Evolutionary conservation across 2,113 vertebrate species (phyloP).

Genomic region (Colistium nudipinnis): DNA sequence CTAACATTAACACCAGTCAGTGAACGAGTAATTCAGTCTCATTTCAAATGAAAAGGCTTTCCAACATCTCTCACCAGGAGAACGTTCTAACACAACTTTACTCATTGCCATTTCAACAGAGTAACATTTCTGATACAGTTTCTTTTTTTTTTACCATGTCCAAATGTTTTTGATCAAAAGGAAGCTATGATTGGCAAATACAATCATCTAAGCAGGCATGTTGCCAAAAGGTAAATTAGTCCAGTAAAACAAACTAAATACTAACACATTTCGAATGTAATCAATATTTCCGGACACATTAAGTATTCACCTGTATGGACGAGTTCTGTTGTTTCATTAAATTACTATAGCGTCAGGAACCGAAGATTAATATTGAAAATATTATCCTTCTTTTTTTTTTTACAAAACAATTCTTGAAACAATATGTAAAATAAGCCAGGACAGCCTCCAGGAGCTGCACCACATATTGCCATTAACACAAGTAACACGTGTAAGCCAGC

Average conservation of each 20-base stretch:
- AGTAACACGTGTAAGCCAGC: constrained; percentile 51
- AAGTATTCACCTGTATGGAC: constrained; percentile 49
- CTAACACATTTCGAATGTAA: constrained; percentile 53
- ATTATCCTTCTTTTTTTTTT: constrained; percentile 34
- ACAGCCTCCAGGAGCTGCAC: constrained; percentile 35
- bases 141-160: constrained; percentile 18
- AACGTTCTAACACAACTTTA: constrained; percentile 44
- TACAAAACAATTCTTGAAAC: constrained; percentile 31
- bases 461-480: constrained; percentile 36
- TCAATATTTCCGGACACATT: constrained; percentile 8
- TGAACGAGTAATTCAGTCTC: constrained; percentile 47
- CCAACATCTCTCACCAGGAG: constrained; percentile 70
- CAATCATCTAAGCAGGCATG: constrained; percentile 59
- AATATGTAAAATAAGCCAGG: constrained; percentile 27
- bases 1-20: constrained; percentile 27
- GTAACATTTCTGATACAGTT: constrained; percentile 32
- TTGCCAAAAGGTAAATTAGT: constrained; percentile 30
- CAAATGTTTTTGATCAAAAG: constrained; percentile 33
- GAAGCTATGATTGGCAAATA: constrained; percentile 57
- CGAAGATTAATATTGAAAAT: constrained; percentile 27
- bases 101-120: constrained; percentile 2
- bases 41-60: constrained; percentile 60
- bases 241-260: constrained; percentile 57
- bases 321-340: constrained; percentile 21
- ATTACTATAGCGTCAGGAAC: constrained; percentile 14